Evolutionary conservation across 2,888 invertebrate species (phyloP).

Genomic region (Polylopha cassiicola): DNA sequence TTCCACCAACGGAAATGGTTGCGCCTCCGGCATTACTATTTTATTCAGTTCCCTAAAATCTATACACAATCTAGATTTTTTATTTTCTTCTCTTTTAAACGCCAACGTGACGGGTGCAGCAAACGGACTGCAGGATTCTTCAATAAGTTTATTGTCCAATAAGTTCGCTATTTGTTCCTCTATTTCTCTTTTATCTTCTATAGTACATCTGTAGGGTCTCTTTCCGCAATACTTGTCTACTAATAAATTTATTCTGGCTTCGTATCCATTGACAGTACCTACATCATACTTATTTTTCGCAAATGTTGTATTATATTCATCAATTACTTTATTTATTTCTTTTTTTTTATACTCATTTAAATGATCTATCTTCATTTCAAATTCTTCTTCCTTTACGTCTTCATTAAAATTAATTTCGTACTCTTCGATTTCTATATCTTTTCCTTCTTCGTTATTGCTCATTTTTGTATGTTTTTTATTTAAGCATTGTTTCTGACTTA

Average conservation of each 20-base stretch:
- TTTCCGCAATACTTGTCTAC: slow-evolving; percentile 22
- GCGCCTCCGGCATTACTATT: background rate
- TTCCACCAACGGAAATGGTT: background rate
- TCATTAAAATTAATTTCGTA: slow-evolving; percentile 24
- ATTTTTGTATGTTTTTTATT: slow-evolving; percentile 1
- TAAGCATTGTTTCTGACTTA: slow-evolving; percentile 6
- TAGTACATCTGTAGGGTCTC: slow-evolving; percentile 18
- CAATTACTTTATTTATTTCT: slow-evolving; percentile 21
- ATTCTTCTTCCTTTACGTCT: slow-evolving; percentile 21
- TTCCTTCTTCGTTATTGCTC: slow-evolving; percentile 8
- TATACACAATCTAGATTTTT: background rate
- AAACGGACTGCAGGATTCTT: slow-evolving; percentile 18
- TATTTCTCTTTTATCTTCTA: slow-evolving; percentile 18
- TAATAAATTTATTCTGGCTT: slow-evolving; percentile 21
- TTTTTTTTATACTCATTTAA: slow-evolving; percentile 20
- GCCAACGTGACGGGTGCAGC: slow-evolving; percentile 21
- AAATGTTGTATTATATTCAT: slow-evolving; percentile 21
- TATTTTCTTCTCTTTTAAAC: slow-evolving; percentile 16
- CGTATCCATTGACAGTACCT: slow-evolving; percentile 22
- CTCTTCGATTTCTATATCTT: background rate
- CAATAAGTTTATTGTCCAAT: slow-evolving; percentile 12
- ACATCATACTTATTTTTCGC: slow-evolving; percentile 25
- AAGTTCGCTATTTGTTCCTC: slow-evolving; percentile 14
- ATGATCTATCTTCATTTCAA: slow-evolving; percentile 20
- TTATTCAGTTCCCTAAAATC: background rate